Evolutionary conservation across 2,888 invertebrate species (phyloP).

Genomic region (Bombyx huttoni): DNA sequence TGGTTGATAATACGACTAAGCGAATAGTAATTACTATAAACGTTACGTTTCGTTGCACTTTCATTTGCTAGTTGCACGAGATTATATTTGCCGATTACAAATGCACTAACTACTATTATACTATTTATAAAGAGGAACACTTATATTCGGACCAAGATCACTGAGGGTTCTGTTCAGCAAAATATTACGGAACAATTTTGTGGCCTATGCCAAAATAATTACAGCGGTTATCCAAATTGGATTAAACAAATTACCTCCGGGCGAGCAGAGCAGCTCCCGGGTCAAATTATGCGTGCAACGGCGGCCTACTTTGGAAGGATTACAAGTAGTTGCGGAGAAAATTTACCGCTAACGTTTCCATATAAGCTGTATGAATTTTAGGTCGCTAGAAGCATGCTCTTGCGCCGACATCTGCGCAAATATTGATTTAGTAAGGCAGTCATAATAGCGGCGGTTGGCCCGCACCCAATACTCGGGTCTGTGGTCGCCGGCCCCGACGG

Average conservation of each 20-base stretch:
- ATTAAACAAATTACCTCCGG: constrained; percentile 58
- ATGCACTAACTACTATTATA: too few species aligned
- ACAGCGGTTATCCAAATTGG: constrained; percentile 14
- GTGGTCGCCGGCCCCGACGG: constrained; percentile 13
- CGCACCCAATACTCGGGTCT: constrained; percentile 16
- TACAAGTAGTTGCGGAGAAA: constrained; percentile 69
- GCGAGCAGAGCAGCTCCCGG: constrained; percentile 35
- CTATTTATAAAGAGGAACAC: too few species aligned
- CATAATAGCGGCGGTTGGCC: constrained; percentile 44
- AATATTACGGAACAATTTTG: neutral
- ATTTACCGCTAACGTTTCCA: constrained; percentile 71
- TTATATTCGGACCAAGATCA: too few species aligned
- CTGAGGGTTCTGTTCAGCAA: neutral
- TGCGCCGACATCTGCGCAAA: constrained; percentile 70
- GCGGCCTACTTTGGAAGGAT: constrained; percentile 70
- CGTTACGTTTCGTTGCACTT: neutral
- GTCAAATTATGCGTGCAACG: constrained; percentile 63
- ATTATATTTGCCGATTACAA: too few species aligned
- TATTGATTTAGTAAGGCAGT: constrained; percentile 70
- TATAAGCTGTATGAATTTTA: constrained; percentile 72
- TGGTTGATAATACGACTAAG: constrained; percentile 4
- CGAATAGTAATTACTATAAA: neutral
- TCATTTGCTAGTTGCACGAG: neutral
- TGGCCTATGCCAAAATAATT: neutral
- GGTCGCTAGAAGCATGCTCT: constrained; percentile 70